phyloP scores from a whole-genome alignment of 2,797 vertebrate genomes.

The Kryptopterus vitreolus region DNA sequence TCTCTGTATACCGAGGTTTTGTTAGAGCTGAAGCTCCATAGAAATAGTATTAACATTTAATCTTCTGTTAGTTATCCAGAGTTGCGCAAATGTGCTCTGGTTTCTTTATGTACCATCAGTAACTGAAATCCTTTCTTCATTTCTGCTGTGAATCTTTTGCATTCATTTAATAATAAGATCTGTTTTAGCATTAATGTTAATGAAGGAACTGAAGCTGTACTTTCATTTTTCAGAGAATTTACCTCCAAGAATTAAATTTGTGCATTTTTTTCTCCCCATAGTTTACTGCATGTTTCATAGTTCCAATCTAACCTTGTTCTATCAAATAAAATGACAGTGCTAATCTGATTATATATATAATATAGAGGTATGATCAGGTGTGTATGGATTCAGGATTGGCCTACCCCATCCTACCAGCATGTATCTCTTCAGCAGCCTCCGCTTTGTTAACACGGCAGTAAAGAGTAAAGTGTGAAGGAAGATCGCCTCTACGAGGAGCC shows the following conservation, averaged over 20 bases:
- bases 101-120: background rate
- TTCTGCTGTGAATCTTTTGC: background rate
- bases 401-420: constrained; percentile 93
- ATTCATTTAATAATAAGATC: background rate
- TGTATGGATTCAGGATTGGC: constrained; percentile 40
- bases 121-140: background rate
- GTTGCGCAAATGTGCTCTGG: background rate
- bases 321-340: background rate
- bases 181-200: background rate
- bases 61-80: background rate
- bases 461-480: constrained; percentile 88
- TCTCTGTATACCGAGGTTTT: no score
- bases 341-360: background rate
- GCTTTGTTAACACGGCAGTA: constrained; percentile 82
- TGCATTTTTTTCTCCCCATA: no score
- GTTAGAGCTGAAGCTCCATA: no score
- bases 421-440: constrained; percentile 82
- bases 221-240: background rate
- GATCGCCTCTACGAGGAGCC: constrained; percentile 92
- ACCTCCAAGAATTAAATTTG: background rate
- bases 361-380: background rate
- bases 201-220: background rate
- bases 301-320: background rate
- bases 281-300: background rate
- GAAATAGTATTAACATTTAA: no score